Evolutionary conservation across 2,797 vertebrate species (phyloP), one percentile per base, ranked within the genome.

Genomic region (Taenioides sp.): DNA sequence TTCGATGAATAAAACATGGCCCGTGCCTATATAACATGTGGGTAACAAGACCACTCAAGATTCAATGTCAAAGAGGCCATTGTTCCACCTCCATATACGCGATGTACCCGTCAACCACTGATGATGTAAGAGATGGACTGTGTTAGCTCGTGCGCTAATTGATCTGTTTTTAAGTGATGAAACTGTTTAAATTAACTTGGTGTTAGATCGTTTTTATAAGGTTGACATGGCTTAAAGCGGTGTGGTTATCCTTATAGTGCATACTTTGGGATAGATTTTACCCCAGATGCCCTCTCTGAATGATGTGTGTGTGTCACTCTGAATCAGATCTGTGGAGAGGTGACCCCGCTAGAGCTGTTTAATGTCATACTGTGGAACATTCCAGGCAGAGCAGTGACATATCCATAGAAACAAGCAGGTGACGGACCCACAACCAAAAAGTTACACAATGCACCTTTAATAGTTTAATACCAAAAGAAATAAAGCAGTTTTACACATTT

Each of bases 1-100:
- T 65, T 65, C 0, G 23, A 65, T 65, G 43, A 65, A 65, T 65
- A 50, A 65, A 65, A 65, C 23, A 65, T 65, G 43, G 17, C 23
- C 16, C 16, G 17, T 47, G 37, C 37, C 62, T 10, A 65, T 65
- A 23, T 28, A 65, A 49, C 64, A 20, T 10, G 43, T 20, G 10
- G 18, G 40, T 49, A 50, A 65, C 64, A 49, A 28, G 64, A 11
- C 63, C 43, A 9, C 43, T 22, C 9, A 43, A 6, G 37, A 47
- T 4, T 43, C 37, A 50, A 49, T 65, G 43, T 65, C 64, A 65
- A 49, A 22, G 23, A 18, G 22, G 40, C 40, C 9, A 17, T 47
- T 49, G 63, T 43, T 49, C 20, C 2, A 11, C 11, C 40, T 6
- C 17, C 16, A 3, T 0, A 3, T 0, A 0, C 23, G 40, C 40